These are phyloP conservation scores for Temnothorax longispinosus DNA, from an alignment of 1,140 invertebrate genomes.

Conservation along the genomic window DNA sequence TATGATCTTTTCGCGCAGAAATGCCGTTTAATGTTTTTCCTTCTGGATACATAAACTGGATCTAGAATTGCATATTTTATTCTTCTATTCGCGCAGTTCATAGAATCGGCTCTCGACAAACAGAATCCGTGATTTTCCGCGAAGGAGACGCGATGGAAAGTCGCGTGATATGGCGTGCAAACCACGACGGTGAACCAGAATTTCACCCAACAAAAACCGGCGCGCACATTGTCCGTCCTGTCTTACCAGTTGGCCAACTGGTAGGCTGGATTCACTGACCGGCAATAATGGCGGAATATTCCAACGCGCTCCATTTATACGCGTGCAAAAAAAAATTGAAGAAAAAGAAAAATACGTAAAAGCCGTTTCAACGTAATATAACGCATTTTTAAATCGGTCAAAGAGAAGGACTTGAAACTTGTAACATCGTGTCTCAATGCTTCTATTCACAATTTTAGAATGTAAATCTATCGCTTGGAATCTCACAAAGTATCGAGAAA, in stretches of 20 bases:
- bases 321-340: background rate
- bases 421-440: background rate
- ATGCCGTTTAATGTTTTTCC: background rate
- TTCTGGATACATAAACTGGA: background rate
- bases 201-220: slow-evolving; percentile 50
- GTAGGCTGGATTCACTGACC: slow-evolving; percentile 37
- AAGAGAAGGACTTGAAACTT: background rate
- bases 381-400: background rate
- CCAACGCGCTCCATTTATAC: slow-evolving; percentile 32
- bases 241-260: slow-evolving; percentile 39
- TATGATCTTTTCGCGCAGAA: background rate
- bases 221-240: slow-evolving; percentile 32
- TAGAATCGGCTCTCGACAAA: slow-evolving; percentile 24
- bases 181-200: slow-evolving; percentile 45
- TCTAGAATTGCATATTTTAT: slow-evolving; percentile 17
- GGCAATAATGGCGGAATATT: slow-evolving; percentile 35
- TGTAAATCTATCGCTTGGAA: background rate
- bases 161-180: slow-evolving; percentile 34
- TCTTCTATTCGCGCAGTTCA: background rate
- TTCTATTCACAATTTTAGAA: background rate
- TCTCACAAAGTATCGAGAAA: background rate
- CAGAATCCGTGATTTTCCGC: slow-evolving; percentile 40
- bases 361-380: background rate
- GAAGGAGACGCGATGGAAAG: slow-evolving; percentile 52
- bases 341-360: background rate